Evolutionary conservation across 1,140 invertebrate genomes (phyloP), one percentile per base, ranked within the genome.

Genomic region (Andricus grossulariae): DNA sequence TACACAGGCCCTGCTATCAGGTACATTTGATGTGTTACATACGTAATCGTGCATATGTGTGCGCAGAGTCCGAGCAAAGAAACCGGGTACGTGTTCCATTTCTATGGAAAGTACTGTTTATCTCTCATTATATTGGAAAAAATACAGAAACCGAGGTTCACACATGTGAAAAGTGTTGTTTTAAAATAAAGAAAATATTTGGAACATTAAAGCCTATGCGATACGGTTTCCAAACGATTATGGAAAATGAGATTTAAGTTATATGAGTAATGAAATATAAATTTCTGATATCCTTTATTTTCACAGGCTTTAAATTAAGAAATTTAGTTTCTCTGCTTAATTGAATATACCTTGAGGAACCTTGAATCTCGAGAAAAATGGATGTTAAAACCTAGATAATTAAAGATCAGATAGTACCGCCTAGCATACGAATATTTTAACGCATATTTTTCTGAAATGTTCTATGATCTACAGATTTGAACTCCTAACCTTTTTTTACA

Each of bases 1-100:
- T 66, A 66, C 25, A 66, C 13, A 66, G 25, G 13, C 57, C 57
- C 15, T 32, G 12, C 39, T 15, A 45, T 3, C 19, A 32, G 55
- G 21, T 60, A 60, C 21, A 66, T 66, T 66, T 66, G 39, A 39
- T 21, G 4, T 66, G 57, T 66, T 66, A 66, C 39, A 66, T 32
- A 66, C 57, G 25, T 66, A 66, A 66, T 66, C 57, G 0, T 66
- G 54, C 7, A 15, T 66, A 13, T 16, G 1, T 16, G 32, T 66
- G 57, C 57, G 21, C 57, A 32, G 2, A 15, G 8, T 21, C 11
- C 11, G 57, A 39, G 39, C 39, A 39, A 39, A 39, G 21, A 60
- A 60, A 32, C 16, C 4, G 12, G 13, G 21, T 39, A 39, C 39
- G 7, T 60, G 57, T 60, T 32, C 21, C 4, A 15, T 60, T n/a